phyloP scores from a whole-genome alignment of 2,888 invertebrate genomes.

The Lymantria monacha region DNA sequence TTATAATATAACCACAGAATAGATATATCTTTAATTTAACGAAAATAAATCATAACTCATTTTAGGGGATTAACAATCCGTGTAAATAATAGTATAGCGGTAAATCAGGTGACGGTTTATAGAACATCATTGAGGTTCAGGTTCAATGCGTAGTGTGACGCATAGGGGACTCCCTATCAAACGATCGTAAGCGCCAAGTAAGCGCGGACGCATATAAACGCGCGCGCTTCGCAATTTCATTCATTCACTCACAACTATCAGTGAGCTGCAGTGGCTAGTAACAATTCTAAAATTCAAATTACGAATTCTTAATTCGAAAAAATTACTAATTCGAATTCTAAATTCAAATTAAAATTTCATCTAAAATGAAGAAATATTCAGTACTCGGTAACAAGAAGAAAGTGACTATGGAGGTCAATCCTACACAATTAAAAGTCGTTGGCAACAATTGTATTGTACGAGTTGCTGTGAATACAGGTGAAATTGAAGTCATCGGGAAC shows the following conservation, averaged over 20 bases:
- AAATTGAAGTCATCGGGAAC: slow-evolving; percentile 76
- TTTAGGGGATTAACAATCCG: not conserved
- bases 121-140: slow-evolving; percentile 20
- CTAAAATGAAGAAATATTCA: slow-evolving; percentile 72
- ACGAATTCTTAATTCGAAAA: not conserved
- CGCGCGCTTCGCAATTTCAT: slow-evolving; percentile 10
- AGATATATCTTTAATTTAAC: too few relatives aligned
- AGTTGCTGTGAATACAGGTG: slow-evolving; percentile 62
- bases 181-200: slow-evolving; percentile 13
- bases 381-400: slow-evolving; percentile 76
- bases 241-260: slow-evolving; percentile 33
- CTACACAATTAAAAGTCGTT: slow-evolving; percentile 63
- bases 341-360: slow-evolving; percentile 13
- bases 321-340: not conserved
- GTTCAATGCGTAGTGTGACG: slow-evolving; percentile 42
- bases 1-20: not conserved
- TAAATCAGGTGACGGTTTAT: slow-evolving; percentile 14
- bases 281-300: not conserved
- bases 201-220: slow-evolving; percentile 39
- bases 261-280: slow-evolving; percentile 13
- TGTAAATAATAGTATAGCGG: slow-evolving; percentile 8
- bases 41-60: not conserved
- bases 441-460: slow-evolving; percentile 69
- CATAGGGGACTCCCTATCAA: slow-evolving; percentile 49
- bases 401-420: slow-evolving; percentile 72